Evolutionary conservation across 1,140 invertebrate species (phyloP), one percentile per base, ranked within the genome.

Genomic region (Scylla paramamosain): DNA sequence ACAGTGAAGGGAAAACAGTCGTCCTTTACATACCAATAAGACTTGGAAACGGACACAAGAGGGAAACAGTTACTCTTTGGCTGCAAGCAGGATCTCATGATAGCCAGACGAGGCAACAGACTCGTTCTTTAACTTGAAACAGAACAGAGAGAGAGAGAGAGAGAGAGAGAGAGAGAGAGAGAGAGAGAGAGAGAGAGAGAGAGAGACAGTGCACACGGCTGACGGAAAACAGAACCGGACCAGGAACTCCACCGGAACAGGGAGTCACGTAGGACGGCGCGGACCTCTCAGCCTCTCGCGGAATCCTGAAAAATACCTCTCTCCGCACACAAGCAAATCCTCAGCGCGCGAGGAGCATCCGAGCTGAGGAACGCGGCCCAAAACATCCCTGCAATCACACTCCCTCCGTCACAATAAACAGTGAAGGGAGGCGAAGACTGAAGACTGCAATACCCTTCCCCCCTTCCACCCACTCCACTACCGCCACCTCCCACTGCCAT

Each of bases 401-500:
- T 77, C 67, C 67, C 67, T 77, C 67, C 67, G n/a, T 77, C 67
- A 77, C 67, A 77, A 77, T 20, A 77, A 77, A 77, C 67, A 77
- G 1, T 77, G 67, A 1, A n/a, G 20, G 67, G 67, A 77, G 67
- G 67, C 10, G 52, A 20, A 4, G 20, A 20, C 25, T 77, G 67
- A 77, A 77, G 67, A 77, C 67, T 77, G 52, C 52, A 16, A 39
- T 59, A 59, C 10, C 52, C 67, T 20, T 77, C 67, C 67, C n/a
- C 59, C 67, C 39, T 39, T 77, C 67, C 67, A 20, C 67, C 67
- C n/a, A 1, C 67, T n/a, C 67, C 67, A 16, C 67, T 16, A 20
- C 67, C 67, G 8, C 10, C 67, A 20, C 67, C 67, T 77, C 67
- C 67, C n/a, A 6, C 67, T 77, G 7, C n/a, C 25, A 6, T n/a